These are phyloP conservation scores for Muscicapa striata DNA, from an alignment of 2,797 vertebrate genomes.

Conservation along the genomic window DNA sequence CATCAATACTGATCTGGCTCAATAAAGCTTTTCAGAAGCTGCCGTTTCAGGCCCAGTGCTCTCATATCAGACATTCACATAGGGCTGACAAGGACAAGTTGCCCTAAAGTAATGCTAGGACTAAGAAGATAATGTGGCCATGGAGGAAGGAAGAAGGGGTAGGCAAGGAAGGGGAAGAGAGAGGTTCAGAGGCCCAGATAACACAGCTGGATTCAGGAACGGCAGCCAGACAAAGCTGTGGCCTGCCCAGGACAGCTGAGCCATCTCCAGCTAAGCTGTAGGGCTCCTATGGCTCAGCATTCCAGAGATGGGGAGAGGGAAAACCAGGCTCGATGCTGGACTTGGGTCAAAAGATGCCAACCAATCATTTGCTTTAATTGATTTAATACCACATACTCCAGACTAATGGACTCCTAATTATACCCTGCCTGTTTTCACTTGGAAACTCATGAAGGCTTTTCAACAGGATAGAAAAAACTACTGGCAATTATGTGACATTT, in stretches of 20 bases:
- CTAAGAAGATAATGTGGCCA: background rate
- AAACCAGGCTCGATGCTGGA: background rate
- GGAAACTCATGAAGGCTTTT: background rate
- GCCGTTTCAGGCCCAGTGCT: background rate
- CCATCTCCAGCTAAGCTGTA: background rate
- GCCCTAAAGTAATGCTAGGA: background rate
- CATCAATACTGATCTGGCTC: background rate
- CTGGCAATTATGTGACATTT: background rate
- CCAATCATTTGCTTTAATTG: background rate
- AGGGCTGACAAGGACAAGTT: background rate
- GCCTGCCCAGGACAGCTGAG: background rate
- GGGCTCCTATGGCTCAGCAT: background rate
- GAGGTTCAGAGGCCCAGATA: background rate
- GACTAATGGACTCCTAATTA: background rate
- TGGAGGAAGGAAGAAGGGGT: background rate
- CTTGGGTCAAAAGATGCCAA: background rate
- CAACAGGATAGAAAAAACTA: background rate
- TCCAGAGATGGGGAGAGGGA: background rate
- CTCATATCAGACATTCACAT: accelerated
- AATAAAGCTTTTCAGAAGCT: background rate
- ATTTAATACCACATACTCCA: background rate
- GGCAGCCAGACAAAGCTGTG: background rate
- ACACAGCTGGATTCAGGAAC: background rate
- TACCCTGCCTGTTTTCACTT: background rate
- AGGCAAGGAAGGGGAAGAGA: background rate